phyloP scores from a whole-genome alignment of 2,113 vertebrate species.

The Labeo catla region DNA sequence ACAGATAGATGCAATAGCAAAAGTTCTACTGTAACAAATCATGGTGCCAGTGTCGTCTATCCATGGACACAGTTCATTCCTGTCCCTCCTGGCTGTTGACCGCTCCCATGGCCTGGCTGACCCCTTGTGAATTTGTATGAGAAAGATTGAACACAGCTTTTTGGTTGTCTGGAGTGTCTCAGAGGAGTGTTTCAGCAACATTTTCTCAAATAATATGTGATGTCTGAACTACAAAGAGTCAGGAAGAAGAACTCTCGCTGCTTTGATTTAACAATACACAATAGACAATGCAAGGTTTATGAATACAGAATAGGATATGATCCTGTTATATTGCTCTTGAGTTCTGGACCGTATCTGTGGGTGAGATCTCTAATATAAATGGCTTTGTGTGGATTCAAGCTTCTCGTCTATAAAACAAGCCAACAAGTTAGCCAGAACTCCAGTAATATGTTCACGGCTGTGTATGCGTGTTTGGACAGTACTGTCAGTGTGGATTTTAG shows the following conservation, averaged over 20 bases:
- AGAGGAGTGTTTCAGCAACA: not conserved
- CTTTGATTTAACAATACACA: constrained; percentile 8
- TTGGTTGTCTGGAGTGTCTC: not conserved
- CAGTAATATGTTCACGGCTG: not conserved
- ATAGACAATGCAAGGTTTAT: not conserved
- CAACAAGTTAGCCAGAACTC: constrained; percentile 17
- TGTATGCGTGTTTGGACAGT: constrained; percentile 39
- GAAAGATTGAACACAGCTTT: not conserved
- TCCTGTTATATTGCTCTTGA: constrained; percentile 8
- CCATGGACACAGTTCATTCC: not conserved
- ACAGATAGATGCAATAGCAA: constrained; percentile 12
- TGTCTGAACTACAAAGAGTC: not conserved
- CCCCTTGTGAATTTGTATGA: constrained; percentile 1
- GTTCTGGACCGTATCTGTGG: not conserved
- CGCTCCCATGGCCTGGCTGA: not conserved
- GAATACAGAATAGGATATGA: not conserved
- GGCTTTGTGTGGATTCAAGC: not conserved
- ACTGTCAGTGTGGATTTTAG: constrained; percentile 34
- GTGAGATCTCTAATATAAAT: constrained; percentile 15
- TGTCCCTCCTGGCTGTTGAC: not conserved
- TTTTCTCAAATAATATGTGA: constrained; percentile 3
- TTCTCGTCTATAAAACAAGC: not conserved
- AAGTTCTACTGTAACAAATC: constrained; percentile 5
- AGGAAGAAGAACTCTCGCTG: not conserved
- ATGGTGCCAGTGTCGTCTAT: constrained; percentile 12